Conservation (phyloP, 1,140 invertebrate genomes). For the Eumaeus atala region DNA sequence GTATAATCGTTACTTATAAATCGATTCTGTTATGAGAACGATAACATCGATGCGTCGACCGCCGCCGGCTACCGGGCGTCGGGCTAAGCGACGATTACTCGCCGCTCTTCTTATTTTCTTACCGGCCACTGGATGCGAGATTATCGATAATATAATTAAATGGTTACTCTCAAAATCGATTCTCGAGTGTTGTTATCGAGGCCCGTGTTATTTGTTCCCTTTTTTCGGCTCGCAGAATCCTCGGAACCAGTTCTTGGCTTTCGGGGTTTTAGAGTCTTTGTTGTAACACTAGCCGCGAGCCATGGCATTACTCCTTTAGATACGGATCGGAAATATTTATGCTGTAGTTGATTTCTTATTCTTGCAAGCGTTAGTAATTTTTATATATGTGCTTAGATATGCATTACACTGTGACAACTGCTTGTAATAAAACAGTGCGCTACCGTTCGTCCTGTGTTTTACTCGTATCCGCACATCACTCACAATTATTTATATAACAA, state of each 20-base stretch:
- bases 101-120: conserved; percentile 53
- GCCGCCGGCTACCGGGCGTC: conserved; percentile 66
- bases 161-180: conserved; percentile 73
- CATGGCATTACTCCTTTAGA: neutral
- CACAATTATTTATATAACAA: too few relatives aligned
- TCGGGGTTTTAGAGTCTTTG: neutral
- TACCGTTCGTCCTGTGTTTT: too few relatives aligned
- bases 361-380: too few relatives aligned
- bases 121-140: conserved; percentile 52
- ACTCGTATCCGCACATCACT: too few relatives aligned
- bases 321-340: neutral
- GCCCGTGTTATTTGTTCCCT: conserved; percentile 53
- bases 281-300: neutral
- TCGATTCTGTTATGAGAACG: conserved; percentile 66
- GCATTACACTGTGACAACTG: too few relatives aligned
- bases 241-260: conserved; percentile 9
- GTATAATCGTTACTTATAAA: conserved; percentile 72
- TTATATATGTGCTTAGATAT: too few relatives aligned
- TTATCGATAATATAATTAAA: conserved; percentile 75
- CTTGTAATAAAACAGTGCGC: too few relatives aligned
- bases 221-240: conserved; percentile 41
- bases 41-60: conserved; percentile 56
- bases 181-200: conserved; percentile 71
- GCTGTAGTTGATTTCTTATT: too few relatives aligned
- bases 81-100: conserved; percentile 68